phyloP scores from a whole-genome alignment of 2,113 vertebrate species.

The Platanista minor region DNA sequence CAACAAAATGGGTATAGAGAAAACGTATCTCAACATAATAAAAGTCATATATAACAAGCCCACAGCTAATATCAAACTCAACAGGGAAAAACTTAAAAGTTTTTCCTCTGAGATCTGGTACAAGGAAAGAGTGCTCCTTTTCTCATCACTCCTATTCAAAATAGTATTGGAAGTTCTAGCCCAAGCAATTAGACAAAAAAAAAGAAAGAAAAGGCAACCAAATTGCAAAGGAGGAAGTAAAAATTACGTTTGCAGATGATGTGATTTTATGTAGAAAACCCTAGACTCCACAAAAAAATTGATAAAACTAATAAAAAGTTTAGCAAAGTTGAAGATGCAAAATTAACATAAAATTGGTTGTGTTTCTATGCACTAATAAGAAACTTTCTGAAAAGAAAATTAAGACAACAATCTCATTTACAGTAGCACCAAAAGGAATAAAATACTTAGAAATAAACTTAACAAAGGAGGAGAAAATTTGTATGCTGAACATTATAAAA shows the following conservation, averaged over 20 bases:
- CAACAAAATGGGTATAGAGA: too few species aligned
- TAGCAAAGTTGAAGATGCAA: neutral
- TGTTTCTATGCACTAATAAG: neutral
- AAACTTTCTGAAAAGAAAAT: neutral
- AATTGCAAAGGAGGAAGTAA: neutral
- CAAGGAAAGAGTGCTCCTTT: too few species aligned
- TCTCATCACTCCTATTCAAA: too few species aligned
- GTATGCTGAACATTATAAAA: neutral
- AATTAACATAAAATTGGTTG: neutral
- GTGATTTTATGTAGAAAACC: neutral
- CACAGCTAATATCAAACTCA: too few species aligned
- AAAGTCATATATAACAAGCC: too few species aligned
- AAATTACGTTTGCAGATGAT: neutral
- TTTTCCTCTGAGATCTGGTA: too few species aligned
- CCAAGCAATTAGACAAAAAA: neutral
- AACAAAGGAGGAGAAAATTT: neutral
- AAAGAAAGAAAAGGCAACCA: neutral
- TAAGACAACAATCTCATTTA: neutral
- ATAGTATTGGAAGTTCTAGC: neutral
- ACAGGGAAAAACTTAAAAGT: too few species aligned
- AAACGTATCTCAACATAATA: too few species aligned
- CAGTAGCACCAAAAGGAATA: neutral
- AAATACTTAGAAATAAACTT: neutral
- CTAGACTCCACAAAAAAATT: neutral
- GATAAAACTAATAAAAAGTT: neutral